These are phyloP conservation scores for Epinotia nisella DNA, from an alignment of 2,888 invertebrate species.

Conservation along the genomic window DNA sequence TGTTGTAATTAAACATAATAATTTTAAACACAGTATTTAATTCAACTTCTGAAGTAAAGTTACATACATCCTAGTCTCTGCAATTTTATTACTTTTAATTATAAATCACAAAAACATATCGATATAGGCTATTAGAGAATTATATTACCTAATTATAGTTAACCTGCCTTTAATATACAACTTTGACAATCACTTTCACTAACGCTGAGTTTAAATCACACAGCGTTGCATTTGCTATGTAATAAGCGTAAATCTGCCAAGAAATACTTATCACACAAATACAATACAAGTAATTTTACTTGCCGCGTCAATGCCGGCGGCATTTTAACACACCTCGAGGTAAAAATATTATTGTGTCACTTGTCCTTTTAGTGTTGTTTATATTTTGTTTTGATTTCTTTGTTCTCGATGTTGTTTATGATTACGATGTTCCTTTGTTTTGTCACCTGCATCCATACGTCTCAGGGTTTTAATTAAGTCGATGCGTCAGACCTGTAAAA, in stretches of 20 bases:
- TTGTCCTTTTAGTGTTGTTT: slow-evolving; percentile 50
- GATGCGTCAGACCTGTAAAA: slow-evolving; percentile 35
- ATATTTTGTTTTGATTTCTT: slow-evolving; percentile 49
- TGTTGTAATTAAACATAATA: too few relatives aligned
- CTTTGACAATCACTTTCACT: too few relatives aligned
- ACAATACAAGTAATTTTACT: slow-evolving; percentile 34
- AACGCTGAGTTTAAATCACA: too few relatives aligned
- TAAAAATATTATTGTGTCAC: slow-evolving; percentile 52
- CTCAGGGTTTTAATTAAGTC: slow-evolving; percentile 48
- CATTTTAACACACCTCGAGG: slow-evolving; percentile 51
- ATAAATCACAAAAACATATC: neutral
- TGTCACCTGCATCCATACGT: slow-evolving; percentile 50
- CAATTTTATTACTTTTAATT: neutral
- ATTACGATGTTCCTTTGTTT: slow-evolving; percentile 51
- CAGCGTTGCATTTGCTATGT: too few relatives aligned
- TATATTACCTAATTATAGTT: neutral
- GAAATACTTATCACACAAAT: slow-evolving; percentile 22
- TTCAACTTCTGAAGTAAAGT: too few relatives aligned
- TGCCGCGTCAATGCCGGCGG: slow-evolving; percentile 57
- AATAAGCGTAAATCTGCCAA: slow-evolving; percentile 11
- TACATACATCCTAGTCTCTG: too few relatives aligned
- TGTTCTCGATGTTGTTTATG: slow-evolving; percentile 45
- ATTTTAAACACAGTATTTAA: too few relatives aligned
- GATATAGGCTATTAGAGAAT: neutral
- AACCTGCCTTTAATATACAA: too few relatives aligned